Percentiles rank a stretch among this genome's conserved stretches.
Evolutionary conservation across 2,113 vertebrate species (phyloP).

Genomic region (Callithrix jacchus): DNA sequence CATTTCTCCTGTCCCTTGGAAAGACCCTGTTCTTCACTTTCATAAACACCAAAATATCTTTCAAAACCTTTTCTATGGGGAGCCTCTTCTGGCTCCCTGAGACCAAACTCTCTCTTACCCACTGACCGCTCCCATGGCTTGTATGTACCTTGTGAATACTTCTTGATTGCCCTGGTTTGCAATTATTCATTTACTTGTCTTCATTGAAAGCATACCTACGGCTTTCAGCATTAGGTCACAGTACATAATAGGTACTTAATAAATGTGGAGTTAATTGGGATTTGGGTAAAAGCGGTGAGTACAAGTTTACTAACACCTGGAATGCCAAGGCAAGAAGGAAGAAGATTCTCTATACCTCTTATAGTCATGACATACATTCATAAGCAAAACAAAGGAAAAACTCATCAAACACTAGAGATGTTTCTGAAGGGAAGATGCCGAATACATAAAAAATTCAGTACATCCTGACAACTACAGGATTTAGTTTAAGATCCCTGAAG

Average conservation of each 20-base stretch:
- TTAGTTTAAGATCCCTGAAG: slow-evolving; percentile 30
- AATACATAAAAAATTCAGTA: background rate
- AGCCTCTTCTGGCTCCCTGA: background rate
- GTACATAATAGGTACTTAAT: background rate
- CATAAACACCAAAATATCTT: background rate
- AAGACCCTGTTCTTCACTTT: background rate
- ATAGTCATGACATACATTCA: background rate
- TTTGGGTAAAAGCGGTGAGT: background rate
- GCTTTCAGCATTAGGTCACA: background rate
- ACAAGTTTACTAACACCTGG: background rate
- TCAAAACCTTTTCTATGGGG: background rate
- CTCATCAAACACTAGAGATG: background rate
- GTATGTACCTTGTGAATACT: background rate
- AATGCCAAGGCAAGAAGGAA: background rate
- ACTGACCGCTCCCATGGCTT: background rate
- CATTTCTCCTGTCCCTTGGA: background rate
- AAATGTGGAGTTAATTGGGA: background rate
- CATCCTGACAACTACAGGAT: background rate
- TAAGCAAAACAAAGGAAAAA: slow-evolving; percentile 45
- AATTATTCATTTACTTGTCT: background rate
- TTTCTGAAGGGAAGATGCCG: background rate
- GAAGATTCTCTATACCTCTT: background rate
- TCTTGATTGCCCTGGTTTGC: background rate
- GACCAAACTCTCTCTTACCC: background rate
- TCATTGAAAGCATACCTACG: background rate